Evolutionary conservation across 2,113 vertebrate genomes (phyloP), one percentile per base, ranked within the genome.

Genomic region (Montifringilla adamsi): DNA sequence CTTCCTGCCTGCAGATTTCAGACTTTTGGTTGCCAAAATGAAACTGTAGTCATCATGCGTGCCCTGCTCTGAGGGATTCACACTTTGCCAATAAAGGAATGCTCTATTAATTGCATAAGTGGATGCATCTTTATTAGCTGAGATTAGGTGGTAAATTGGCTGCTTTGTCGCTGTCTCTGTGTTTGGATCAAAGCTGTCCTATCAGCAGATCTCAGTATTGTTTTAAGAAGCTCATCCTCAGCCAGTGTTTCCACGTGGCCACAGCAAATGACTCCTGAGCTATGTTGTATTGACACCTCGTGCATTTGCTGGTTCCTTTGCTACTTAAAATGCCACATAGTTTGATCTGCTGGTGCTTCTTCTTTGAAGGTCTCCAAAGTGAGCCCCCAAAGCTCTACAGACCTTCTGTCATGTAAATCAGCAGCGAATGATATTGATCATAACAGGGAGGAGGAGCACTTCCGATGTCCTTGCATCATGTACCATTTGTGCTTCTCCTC

Each of bases 251-350:
- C 22, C 60, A 33, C 24, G 0, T 16, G 28, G 49, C 76, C n/a
- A 5, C 23, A 35, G 70, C 35, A 58, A 31, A 14, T 15, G 6
- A 4, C 46, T 62, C 49, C 63, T 47, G 66, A 33, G 10, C 62
- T 52, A 0, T 0, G 1, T 6, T 31, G 22, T 11, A 3, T 16
- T 11, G 16, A 17, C 19, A 10, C 27, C 58, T 70, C 15, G 0
- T 10, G 31, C 20, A 21, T 33, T 39, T 59, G 11, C 47, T 79
- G 22, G 6, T 33, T 70, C 39, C 56, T 73, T 64, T 64, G 16
- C 66, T 43, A 0, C 53, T 46, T 53, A 23, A 73, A 80, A 46
- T 53, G 24, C 30, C 15, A 1, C 33, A 1, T 3, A 16, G 20
- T 72, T 78, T 41, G 37, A 11, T 50, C 46, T 43, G 49, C 37